A percentile compares a stretch with the other conserved stretches of the same genome.
Conservation (phyloP, 2,888 invertebrate genomes). For the Hylaea fasciaria region DNA sequence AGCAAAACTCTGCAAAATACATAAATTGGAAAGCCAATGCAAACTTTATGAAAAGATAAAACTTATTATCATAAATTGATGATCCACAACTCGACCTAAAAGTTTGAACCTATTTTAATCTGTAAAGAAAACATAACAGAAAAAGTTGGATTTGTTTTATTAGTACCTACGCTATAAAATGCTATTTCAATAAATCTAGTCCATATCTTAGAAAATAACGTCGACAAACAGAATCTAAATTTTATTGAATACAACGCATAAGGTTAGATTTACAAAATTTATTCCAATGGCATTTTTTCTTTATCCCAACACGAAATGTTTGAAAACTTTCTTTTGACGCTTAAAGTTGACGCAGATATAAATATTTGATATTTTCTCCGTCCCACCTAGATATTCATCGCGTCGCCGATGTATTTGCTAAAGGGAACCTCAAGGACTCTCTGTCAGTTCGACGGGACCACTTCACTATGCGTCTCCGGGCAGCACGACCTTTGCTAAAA, state of each 20-base stretch:
- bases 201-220: constrained; percentile 5
- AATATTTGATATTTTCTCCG: constrained; percentile 14
- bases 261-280: constrained; percentile 22
- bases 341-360: constrained; percentile 21
- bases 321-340: constrained; percentile 25
- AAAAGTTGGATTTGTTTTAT: not conserved
- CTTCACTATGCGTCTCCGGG: constrained; percentile 13
- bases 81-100: too few relatives aligned
- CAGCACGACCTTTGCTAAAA: not conserved
- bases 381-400: constrained; percentile 6
- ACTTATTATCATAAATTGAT: too few relatives aligned
- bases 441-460: constrained; percentile 6
- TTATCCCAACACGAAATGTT: constrained; percentile 17
- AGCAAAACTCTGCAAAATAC: too few relatives aligned
- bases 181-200: constrained; percentile 15
- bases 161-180: not conserved
- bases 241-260: constrained; percentile 24
- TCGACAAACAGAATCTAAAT: constrained; percentile 24
- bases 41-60: too few relatives aligned
- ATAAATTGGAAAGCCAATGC: too few relatives aligned
- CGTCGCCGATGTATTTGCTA: constrained; percentile 12
- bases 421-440: constrained; percentile 9
- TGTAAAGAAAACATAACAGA: not conserved
- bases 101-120: not conserved
- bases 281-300: constrained; percentile 31